phyloP scores from a whole-genome alignment of 2,797 vertebrate genomes.

The Bryconaethiops microstoma region DNA sequence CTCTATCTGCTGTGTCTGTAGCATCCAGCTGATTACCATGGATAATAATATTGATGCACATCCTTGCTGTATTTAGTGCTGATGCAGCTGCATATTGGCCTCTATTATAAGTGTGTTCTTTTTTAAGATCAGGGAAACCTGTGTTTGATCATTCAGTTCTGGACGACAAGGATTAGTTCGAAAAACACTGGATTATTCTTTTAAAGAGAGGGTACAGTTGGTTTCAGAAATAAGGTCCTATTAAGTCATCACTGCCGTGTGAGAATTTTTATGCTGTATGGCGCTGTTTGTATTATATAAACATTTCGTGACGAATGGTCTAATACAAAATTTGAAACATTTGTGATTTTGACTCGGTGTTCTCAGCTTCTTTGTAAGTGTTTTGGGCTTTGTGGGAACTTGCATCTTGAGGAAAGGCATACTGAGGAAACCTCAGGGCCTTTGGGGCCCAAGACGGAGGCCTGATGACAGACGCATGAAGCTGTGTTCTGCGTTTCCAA shows the following conservation, averaged over 20 bases:
- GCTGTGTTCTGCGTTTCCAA: constrained; percentile 44
- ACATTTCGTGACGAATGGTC: too few species aligned
- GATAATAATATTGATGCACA: not conserved
- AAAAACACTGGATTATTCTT: too few species aligned
- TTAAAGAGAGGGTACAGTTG: too few species aligned
- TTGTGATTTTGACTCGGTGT: not conserved
- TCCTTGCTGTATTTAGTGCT: too few species aligned
- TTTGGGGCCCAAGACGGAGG: constrained; percentile 11
- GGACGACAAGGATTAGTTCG: too few species aligned
- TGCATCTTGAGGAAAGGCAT: constrained; percentile 16
- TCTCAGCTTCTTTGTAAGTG: not conserved
- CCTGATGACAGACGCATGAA: constrained; percentile 43
- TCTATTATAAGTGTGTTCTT: not conserved
- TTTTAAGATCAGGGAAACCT: too few species aligned
- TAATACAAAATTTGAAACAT: not conserved
- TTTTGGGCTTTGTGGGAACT: not conserved
- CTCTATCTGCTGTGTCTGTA: not conserved
- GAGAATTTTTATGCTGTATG: too few species aligned
- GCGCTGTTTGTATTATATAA: too few species aligned
- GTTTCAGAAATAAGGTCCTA: too few species aligned
- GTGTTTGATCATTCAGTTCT: too few species aligned
- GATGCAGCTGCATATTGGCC: not conserved
- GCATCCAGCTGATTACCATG: not conserved
- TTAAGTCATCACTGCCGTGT: too few species aligned
- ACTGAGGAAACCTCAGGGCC: constrained; percentile 26